Evolutionary conservation across 2,797 vertebrate genomes (phyloP).

Genomic region (Cryptoblepharus egeriae): DNA sequence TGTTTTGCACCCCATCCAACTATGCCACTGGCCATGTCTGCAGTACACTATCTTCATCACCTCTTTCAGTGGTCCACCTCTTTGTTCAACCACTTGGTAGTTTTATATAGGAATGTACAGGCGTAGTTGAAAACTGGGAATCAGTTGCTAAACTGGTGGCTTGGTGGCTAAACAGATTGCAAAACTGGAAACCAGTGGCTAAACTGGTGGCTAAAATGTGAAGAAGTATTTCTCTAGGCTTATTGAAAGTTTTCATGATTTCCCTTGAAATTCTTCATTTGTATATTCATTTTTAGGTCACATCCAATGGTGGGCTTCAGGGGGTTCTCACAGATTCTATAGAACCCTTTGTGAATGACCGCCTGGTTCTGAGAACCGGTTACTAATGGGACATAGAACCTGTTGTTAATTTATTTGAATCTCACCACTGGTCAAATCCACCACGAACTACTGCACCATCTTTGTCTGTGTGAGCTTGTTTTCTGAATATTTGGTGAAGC

Average conservation of each 20-base stretch:
- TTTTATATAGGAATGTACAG: rapidly evolving
- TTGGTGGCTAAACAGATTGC: background rate
- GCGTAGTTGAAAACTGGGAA: background rate
- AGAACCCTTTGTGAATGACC: too few species aligned
- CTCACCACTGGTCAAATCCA: background rate
- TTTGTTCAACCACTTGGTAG: background rate
- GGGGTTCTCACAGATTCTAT: too few species aligned
- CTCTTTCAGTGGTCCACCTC: background rate
- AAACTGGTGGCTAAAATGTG: background rate
- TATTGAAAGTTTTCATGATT: too few species aligned
- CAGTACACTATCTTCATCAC: background rate
- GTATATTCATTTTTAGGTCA: background rate
- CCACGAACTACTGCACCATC: too few species aligned
- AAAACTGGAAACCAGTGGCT: too few species aligned
- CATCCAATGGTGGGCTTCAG: too few species aligned
- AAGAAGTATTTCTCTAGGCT: background rate
- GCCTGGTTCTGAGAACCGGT: too few species aligned
- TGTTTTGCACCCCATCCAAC: too few species aligned
- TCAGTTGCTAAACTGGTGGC: too few species aligned
- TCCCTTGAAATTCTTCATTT: too few species aligned
- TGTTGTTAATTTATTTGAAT: too few species aligned
- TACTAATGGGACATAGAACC: too few species aligned
- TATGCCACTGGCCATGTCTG: background rate
- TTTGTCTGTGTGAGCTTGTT: background rate
- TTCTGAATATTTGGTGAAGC: background rate